phyloP scores from a whole-genome alignment of 2,797 vertebrate species.

The Holocentrus rufus region DNA sequence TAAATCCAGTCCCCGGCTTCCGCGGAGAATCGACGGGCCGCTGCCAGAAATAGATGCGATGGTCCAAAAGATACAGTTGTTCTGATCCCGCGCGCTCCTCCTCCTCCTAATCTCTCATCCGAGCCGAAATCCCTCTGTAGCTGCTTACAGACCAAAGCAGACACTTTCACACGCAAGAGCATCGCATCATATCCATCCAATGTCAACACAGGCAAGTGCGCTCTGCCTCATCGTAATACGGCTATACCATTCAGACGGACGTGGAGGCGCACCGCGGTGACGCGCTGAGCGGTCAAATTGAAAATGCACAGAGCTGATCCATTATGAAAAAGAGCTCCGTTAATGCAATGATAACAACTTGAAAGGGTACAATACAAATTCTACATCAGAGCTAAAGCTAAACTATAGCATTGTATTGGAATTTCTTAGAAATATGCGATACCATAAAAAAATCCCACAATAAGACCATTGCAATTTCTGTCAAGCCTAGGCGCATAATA shows the following conservation, averaged over 20 bases:
- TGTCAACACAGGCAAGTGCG: conserved; percentile 64
- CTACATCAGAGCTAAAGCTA: too few relatives aligned
- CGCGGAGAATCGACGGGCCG: conserved; percentile 59
- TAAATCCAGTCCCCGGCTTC: conserved; percentile 77
- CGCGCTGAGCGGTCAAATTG: conserved; percentile 60
- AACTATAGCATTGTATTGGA: too few relatives aligned
- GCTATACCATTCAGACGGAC: conserved; percentile 1
- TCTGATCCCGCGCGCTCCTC: conserved; percentile 28
- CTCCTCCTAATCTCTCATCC: conserved; percentile 41
- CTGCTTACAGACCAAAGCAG: conserved; percentile 49
- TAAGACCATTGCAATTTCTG: too few relatives aligned
- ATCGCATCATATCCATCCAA: conserved; percentile 61
- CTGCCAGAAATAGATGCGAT: conserved; percentile 54
- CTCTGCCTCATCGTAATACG: conserved; percentile 27
- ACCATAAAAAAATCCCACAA: too few relatives aligned
- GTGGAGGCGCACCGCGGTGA: conserved; percentile 58
- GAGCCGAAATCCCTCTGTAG: conserved; percentile 46
- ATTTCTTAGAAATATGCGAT: too few relatives aligned
- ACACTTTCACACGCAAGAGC: conserved; percentile 57
- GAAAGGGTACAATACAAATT: too few relatives aligned
- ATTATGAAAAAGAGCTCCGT: too few relatives aligned
- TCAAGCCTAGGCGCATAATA: too few relatives aligned
- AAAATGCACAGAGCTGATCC: conserved; percentile 25
- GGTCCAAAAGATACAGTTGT: conserved; percentile 28
- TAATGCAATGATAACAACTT: too few relatives aligned